phyloP scores from a whole-genome alignment of 1,140 invertebrate species.

The Portunus trituberculatus region DNA sequence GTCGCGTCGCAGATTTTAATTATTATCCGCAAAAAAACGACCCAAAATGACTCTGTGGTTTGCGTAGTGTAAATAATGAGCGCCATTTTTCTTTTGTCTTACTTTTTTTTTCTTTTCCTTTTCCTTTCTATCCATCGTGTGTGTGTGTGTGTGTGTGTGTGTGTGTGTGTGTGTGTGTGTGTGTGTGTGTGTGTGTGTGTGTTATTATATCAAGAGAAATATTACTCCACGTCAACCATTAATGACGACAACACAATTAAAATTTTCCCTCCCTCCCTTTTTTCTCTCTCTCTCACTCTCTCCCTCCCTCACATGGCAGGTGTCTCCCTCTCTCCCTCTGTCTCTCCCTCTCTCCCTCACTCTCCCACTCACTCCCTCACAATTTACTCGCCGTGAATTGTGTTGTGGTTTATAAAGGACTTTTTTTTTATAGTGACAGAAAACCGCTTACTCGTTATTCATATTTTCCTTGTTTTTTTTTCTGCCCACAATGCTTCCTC shows the following conservation, averaged over 20 bases:
- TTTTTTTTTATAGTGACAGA: no score
- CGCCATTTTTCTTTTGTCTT: not conserved
- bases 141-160: constrained; percentile 25
- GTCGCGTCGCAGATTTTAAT: not conserved
- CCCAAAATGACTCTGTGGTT: not conserved
- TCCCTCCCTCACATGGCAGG: no score
- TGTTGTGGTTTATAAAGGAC: no score
- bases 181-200: constrained; percentile 38
- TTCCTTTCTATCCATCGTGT: not conserved
- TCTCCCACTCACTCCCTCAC: not conserved
- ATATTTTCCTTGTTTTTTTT: not conserved
- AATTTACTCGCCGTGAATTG: no score
- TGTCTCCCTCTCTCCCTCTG: not conserved
- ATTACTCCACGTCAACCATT: not conserved
- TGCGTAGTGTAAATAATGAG: constrained; percentile 4
- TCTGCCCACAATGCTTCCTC: no score
- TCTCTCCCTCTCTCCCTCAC: not conserved
- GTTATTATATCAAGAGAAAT: not conserved
- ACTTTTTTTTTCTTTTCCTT: not conserved
- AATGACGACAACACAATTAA: constrained; percentile 32
- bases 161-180: constrained; percentile 55
- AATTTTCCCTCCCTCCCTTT: constrained; percentile 1
- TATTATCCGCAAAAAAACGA: constrained; percentile 6
- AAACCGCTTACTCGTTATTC: not conserved
- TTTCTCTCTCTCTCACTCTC: not conserved